Percentiles rank a stretch among this genome's conserved stretches.
Evolutionary conservation across 2,888 invertebrate genomes (phyloP).

Genomic region (Xestia rhomboidea): DNA sequence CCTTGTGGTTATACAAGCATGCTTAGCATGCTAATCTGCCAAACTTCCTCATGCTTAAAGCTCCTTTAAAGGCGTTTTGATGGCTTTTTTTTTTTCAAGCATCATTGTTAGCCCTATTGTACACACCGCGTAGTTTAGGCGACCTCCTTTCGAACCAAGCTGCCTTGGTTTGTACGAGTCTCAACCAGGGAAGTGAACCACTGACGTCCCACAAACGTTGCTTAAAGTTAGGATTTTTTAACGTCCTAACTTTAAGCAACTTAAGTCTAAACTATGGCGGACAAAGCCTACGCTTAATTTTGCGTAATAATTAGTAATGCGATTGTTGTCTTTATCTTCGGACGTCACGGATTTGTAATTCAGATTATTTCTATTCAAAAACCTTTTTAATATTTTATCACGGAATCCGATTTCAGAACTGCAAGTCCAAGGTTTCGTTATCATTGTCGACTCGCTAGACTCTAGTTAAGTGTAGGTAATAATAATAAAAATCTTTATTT

Average conservation of each 20-base stretch:
- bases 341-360: slow-evolving; percentile 10
- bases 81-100: background rate
- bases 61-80: background rate
- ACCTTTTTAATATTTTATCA: background rate
- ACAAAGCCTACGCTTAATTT: background rate
- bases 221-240: background rate
- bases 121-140: background rate
- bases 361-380: background rate
- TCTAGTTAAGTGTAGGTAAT: background rate
- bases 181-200: background rate
- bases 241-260: background rate
- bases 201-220: background rate
- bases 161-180: background rate
- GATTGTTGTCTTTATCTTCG: background rate
- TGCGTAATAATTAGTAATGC: slow-evolving; percentile 3
- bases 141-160: background rate
- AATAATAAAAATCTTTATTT: too few relatives aligned
- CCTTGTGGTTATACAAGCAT: slow-evolving; percentile 7
- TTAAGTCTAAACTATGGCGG: background rate
- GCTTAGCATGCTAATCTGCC: slow-evolving; percentile 5
- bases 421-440: background rate
- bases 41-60: background rate
- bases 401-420: background rate
- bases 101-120: background rate
- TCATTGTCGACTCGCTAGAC: background rate